A percentile compares a stretch with the other conserved stretches of the same genome.
Evolutionary conservation across 2,888 invertebrate genomes (phyloP).

Genomic region (Cremastinae sp.): DNA sequence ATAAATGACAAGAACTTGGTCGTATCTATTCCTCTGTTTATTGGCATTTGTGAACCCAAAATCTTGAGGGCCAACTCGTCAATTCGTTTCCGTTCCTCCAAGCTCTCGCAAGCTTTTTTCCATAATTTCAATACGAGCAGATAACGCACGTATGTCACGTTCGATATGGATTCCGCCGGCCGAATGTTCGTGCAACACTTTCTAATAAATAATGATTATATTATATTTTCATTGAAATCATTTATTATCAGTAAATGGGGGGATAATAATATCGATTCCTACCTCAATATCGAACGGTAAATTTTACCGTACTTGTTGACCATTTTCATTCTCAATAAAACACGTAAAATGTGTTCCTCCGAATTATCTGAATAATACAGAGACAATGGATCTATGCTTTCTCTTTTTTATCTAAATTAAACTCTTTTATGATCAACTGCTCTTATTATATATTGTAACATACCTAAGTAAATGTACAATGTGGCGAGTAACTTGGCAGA

Average conservation of each 20-base stretch:
- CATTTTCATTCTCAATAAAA: constrained; percentile 71
- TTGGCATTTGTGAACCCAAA: constrained; percentile 69
- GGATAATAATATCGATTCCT: constrained; percentile 47
- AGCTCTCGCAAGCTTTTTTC: constrained; percentile 69
- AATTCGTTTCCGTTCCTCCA: constrained; percentile 68
- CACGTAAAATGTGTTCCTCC: constrained; percentile 75
- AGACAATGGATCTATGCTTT: not conserved
- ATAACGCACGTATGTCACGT: constrained; percentile 72
- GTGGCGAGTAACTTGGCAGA: constrained; percentile 70
- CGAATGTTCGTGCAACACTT: constrained; percentile 69
- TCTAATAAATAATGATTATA: constrained; percentile 56
- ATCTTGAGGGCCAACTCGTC: constrained; percentile 69
- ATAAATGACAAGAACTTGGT: constrained; percentile 42
- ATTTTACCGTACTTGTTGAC: constrained; percentile 71
- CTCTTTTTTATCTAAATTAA: too few species aligned
- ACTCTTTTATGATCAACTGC: constrained; percentile 3
- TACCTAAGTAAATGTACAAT: constrained; percentile 75
- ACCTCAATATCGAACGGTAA: constrained; percentile 72
- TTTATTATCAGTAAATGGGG: constrained; percentile 8
- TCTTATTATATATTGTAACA: constrained; percentile 28
- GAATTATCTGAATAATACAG: constrained; percentile 69
- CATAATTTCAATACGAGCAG: constrained; percentile 74
- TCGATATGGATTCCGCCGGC: constrained; percentile 63
- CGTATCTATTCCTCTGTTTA: constrained; percentile 65
- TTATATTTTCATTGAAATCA: constrained; percentile 1